Evolutionary conservation across 2,113 vertebrate genomes (phyloP).

Genomic region (Monopterus albus): DNA sequence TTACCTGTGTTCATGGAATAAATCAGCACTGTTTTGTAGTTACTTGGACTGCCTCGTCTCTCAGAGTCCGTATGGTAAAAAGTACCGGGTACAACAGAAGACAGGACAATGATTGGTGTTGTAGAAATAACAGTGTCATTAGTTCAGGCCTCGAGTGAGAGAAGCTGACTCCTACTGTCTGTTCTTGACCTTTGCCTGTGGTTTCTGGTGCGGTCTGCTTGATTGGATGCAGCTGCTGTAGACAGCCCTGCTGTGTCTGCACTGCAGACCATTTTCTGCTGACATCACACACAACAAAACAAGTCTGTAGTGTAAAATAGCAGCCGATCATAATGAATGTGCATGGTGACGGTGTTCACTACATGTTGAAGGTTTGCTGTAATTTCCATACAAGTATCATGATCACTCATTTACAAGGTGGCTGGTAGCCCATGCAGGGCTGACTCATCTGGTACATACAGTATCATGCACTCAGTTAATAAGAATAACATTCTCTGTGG

Average conservation of each 20-base stretch:
- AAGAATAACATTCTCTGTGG: constrained; percentile 39
- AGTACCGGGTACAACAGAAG: too few species aligned
- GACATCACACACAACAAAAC: constrained; percentile 26
- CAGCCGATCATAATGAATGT: not conserved
- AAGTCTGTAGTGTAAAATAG: not conserved
- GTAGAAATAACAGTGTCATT: constrained; percentile 6
- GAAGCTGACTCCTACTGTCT: constrained; percentile 11
- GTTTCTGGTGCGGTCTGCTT: constrained; percentile 15
- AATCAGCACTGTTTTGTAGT: too few species aligned
- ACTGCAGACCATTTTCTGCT: constrained; percentile 13
- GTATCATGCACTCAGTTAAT: constrained; percentile 43
- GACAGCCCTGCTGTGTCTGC: constrained; percentile 17
- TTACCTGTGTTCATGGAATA: too few species aligned
- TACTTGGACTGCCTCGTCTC: too few species aligned
- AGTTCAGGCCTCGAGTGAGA: not conserved
- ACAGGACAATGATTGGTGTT: not conserved
- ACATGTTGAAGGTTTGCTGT: not conserved
- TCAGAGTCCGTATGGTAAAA: too few species aligned
- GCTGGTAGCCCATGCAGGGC: constrained; percentile 8
- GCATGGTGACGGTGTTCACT: not conserved
- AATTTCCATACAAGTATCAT: constrained; percentile 10
- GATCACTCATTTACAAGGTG: constrained; percentile 30
- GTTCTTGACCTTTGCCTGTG: constrained; percentile 11
- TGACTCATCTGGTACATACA: constrained; percentile 33
- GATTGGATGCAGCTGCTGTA: constrained; percentile 21